phyloP scores from a whole-genome alignment of 2,888 invertebrate genomes.

The Ectropis crepuscularia region DNA sequence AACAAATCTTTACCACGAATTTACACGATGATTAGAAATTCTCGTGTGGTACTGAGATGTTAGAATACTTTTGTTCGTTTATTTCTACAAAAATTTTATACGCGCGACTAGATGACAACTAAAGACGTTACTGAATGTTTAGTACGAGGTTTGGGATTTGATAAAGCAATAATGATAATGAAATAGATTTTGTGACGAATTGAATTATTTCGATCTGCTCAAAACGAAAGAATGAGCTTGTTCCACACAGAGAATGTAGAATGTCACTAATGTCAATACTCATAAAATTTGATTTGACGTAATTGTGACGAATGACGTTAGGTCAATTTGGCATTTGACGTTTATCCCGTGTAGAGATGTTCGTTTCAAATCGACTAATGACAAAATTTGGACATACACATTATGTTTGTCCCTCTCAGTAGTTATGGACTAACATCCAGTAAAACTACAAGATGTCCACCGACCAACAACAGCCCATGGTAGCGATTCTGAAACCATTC shows the following conservation, averaged over 20 bases:
- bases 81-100: slow-evolving; percentile 45
- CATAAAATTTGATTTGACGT: no score
- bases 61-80: slow-evolving; percentile 33
- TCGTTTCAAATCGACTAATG: no score
- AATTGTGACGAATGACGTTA: no score
- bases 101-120: slow-evolving; percentile 33
- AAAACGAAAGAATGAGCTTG: slow-evolving; percentile 34
- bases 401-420: no score
- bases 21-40: slow-evolving; percentile 48
- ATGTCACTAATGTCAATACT: no score
- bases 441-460: no score
- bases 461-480: no score
- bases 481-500: no score
- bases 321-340: no score
- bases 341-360: no score
- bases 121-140: slow-evolving; percentile 41
- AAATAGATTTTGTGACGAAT: slow-evolving; percentile 50
- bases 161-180: slow-evolving; percentile 42
- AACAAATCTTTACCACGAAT: slow-evolving; percentile 52
- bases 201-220: slow-evolving; percentile 44
- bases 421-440: no score
- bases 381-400: no score
- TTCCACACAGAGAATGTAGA: slow-evolving; percentile 42
- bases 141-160: slow-evolving; percentile 39
- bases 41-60: slow-evolving; percentile 30